Evolutionary conservation across 1,140 invertebrate genomes (phyloP).

Genomic region (Penaeus chinensis): DNA sequence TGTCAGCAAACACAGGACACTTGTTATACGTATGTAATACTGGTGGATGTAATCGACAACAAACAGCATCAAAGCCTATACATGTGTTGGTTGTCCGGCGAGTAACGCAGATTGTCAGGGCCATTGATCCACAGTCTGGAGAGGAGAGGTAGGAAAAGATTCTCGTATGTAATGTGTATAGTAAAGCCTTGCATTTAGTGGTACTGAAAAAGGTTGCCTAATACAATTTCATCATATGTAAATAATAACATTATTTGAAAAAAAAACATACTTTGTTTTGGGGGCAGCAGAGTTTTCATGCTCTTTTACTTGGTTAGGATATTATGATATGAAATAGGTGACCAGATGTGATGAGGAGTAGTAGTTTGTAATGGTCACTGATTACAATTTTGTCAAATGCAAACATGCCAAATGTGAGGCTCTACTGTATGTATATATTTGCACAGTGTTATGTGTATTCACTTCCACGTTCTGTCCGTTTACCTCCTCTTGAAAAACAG

Average conservation of each 20-base stretch:
- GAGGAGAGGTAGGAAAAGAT: slow-evolving; percentile 76
- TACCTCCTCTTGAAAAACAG: not conserved
- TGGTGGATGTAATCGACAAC: slow-evolving; percentile 73
- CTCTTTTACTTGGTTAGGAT: no score
- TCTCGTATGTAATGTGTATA: slow-evolving; percentile 65
- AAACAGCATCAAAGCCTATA: slow-evolving; percentile 28
- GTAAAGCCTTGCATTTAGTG: slow-evolving; percentile 54
- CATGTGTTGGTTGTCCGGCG: slow-evolving; percentile 82
- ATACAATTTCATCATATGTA: no score
- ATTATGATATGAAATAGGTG: no score
- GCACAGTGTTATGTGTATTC: not conserved
- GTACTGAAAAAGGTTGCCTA: no score
- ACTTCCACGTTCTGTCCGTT: not conserved
- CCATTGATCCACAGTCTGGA: slow-evolving; percentile 84
- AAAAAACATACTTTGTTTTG: no score
- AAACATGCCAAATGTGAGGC: not conserved
- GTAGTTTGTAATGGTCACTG: slow-evolving; percentile 68
- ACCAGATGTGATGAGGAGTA: no score
- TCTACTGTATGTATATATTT: not conserved
- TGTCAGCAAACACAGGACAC: slow-evolving; percentile 74
- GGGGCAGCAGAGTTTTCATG: no score
- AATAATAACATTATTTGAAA: no score
- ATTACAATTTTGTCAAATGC: no score
- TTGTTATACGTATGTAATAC: slow-evolving; percentile 83
- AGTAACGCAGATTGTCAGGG: slow-evolving; percentile 86